These are phyloP conservation scores for Polypterus senegalus DNA, from an alignment of 2,113 vertebrate genomes.

Conservation along the genomic window DNA sequence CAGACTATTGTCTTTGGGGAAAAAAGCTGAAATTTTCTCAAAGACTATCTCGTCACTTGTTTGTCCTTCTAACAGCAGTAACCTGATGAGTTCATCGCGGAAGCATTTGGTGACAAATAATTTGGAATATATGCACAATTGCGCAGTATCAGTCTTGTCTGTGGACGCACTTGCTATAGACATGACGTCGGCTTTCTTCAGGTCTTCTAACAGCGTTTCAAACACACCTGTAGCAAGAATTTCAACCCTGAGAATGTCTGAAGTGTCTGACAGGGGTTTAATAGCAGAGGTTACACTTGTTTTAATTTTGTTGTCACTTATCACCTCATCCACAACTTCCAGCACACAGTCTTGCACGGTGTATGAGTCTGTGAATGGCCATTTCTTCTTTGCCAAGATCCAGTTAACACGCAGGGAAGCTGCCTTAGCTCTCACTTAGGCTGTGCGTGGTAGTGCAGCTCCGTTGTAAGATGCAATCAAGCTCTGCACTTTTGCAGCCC, in stretches of 20 bases:
- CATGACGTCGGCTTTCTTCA: slow-evolving; percentile 9
- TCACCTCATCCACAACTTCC: slow-evolving; percentile 10
- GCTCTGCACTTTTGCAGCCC: slow-evolving; percentile 14
- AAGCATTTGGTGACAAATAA: slow-evolving; percentile 12
- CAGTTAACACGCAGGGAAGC: slow-evolving; percentile 9
- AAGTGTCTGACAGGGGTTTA: slow-evolving; percentile 12
- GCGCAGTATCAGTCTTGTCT: slow-evolving; percentile 7
- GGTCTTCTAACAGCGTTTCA: slow-evolving; percentile 4
- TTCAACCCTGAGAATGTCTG: slow-evolving; percentile 9
- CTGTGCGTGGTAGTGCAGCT: slow-evolving; percentile 9
- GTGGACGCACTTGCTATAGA: slow-evolving; percentile 16
- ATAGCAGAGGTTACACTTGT: neutral
- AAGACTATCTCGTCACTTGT: slow-evolving; percentile 11
- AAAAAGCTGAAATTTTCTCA: slow-evolving; percentile 6
- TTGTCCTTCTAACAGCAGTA: slow-evolving; percentile 13
- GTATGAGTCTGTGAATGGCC: slow-evolving; percentile 15
- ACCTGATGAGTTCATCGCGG: slow-evolving; percentile 10
- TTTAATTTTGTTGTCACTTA: slow-evolving; percentile 9
- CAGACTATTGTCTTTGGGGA: slow-evolving; percentile 3
- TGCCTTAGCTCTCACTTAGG: slow-evolving; percentile 11
- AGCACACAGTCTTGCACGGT: slow-evolving; percentile 17
- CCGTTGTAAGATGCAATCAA: slow-evolving; percentile 13
- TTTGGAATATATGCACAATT: slow-evolving; percentile 3
- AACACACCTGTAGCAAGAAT: slow-evolving; percentile 12
- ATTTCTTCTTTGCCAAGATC: slow-evolving; percentile 17